phyloP scores from a whole-genome alignment of 2,797 vertebrate species.

The Helicolenus hilgendorfi region DNA sequence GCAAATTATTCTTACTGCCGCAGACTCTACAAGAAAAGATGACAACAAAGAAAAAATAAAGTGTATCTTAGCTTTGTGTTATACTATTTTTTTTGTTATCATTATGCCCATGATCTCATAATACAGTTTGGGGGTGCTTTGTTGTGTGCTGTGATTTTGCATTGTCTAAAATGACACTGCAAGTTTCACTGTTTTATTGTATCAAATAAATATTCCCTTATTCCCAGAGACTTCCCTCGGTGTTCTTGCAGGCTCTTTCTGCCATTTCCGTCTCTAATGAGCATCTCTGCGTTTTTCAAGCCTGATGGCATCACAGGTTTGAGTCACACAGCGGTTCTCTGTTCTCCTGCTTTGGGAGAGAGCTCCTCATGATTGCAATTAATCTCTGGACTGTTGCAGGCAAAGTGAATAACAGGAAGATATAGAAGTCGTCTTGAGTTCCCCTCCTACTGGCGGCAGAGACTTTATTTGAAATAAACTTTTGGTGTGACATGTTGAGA shows the following conservation, averaged over 20 bases:
- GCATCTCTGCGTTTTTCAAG: slow-evolving; percentile 35
- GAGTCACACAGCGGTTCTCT: slow-evolving; percentile 23
- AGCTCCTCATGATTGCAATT: slow-evolving; percentile 34
- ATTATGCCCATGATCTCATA: background rate
- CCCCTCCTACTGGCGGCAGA: background rate
- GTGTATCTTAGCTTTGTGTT: background rate
- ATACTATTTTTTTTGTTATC: background rate
- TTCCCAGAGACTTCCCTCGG: slow-evolving; percentile 7
- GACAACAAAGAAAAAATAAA: background rate
- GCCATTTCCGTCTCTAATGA: slow-evolving; percentile 45
- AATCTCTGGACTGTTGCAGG: slow-evolving; percentile 28
- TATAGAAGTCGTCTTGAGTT: slow-evolving; percentile 17
- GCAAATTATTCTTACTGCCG: background rate
- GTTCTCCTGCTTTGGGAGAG: slow-evolving; percentile 9
- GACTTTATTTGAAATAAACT: slow-evolving; percentile 15
- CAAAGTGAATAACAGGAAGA: slow-evolving; percentile 16
- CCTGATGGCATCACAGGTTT: slow-evolving; percentile 38
- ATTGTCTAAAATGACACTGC: background rate
- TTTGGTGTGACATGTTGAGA: slow-evolving; percentile 2
- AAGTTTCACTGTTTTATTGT: slow-evolving; percentile 16
- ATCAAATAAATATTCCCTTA: slow-evolving; percentile 29
- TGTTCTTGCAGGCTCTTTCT: slow-evolving; percentile 27
- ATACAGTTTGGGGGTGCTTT: background rate
- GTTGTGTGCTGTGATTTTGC: background rate
- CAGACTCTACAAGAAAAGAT: background rate